Evolutionary conservation across 2,888 invertebrate genomes (phyloP), one percentile per base, ranked within the genome.

Genomic region (Bhutanitis thaidina): DNA sequence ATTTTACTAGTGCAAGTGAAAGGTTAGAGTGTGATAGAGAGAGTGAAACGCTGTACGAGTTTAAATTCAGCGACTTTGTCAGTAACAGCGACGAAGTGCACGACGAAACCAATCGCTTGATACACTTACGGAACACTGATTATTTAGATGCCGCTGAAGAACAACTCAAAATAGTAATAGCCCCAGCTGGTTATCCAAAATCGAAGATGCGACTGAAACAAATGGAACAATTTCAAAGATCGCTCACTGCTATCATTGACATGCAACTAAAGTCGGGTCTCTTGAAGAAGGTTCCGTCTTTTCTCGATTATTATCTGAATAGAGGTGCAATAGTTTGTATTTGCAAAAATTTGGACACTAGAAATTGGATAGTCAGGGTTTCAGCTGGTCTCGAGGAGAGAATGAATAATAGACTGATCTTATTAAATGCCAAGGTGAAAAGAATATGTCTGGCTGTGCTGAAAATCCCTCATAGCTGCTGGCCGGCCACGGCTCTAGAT

Each of bases 241-340:
- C 76, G n/a, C 53, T 88, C 0, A 63, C 69, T 1, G 79, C 79
- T 7, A 74, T 88, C 1, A 78, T 80, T 10, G 79, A 86, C 48
- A 84, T 86, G 85, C 87, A 88, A 44, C 44, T 80, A 0, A 81
- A 87, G 57, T 74, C 72, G 0, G 80, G 82, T 1, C 61, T 87
- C 1, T 51, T 88, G 1, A 79, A 77, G 43, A 75, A 69, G 15
- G 68, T 70, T 0, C 87, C 87, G 0, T 59, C 71, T 0, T 87
- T 88, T 54, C 49, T 81, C 36, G 88, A 88, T 59, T 87, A 83
- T 47, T 88, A 87, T 50, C 52, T 88, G 14, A 86, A 82, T 51
- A 71, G 81, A 48, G 88, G 86, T 29, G 85, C 86, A 0, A 74
- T 88, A 16, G 82, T 87, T 1, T 86, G 84, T 56, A 73, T 88